A percentile compares a stretch with the other conserved stretches of the same genome.
Evolutionary conservation across 2,113 vertebrate genomes (phyloP).

Genomic region (Dolichotis patagonum): DNA sequence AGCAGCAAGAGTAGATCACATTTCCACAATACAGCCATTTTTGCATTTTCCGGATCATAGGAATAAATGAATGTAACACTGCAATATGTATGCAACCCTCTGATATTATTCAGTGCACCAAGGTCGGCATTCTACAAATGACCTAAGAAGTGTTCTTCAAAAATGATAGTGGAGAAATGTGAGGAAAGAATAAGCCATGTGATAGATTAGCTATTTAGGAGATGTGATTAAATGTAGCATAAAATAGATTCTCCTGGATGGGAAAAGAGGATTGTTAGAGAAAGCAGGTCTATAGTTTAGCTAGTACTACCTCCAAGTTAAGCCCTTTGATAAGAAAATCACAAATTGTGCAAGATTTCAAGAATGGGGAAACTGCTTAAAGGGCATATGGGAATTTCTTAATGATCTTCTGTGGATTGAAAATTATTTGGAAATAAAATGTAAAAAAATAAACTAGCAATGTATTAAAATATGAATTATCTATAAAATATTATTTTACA

Average conservation of each 20-base stretch:
- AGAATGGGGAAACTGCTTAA: not conserved
- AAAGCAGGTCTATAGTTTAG: not conserved
- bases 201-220: not conserved
- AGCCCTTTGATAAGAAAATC: not conserved
- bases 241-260: not conserved
- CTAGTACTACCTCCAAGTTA: not conserved
- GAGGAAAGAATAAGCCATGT: not conserved
- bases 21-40: not conserved
- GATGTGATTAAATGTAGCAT: not conserved
- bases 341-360: not conserved
- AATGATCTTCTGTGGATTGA: not conserved
- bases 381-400: not conserved
- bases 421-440: not conserved
- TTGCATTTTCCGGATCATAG: not conserved
- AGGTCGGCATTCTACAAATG: not conserved
- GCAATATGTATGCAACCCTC: fast-evolving
- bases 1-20: not conserved
- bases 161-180: not conserved
- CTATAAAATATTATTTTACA: not conserved
- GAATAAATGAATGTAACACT: not conserved
- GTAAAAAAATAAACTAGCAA: not conserved
- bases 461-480: constrained; percentile 3
- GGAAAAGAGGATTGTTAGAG: not conserved
- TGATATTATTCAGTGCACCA: not conserved
- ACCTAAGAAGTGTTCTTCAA: not conserved